Evolutionary conservation across 1,140 invertebrate species (phyloP), one percentile per base, ranked within the genome.

Genomic region (Hycleus cichorii): DNA sequence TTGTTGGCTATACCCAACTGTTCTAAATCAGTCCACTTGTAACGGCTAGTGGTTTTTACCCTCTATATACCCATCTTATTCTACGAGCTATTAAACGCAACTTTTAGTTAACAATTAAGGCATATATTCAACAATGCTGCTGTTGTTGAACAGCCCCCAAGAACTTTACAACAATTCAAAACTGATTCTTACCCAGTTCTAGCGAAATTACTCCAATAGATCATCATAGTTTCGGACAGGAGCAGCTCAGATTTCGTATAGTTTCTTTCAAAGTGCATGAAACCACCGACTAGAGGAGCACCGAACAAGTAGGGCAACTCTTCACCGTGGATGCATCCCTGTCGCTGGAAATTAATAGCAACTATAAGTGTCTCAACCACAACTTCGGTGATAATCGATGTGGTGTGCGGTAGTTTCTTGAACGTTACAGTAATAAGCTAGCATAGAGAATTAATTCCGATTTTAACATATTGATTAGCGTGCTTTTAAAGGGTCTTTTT

Each of bases 171-270:
- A 52, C 42, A 52, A 42, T 42, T 39, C 12, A n/a, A 51, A 40
- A 24, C 47, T 55, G 43, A 10, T 11, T 82, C 87, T 86, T 79
- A 98, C 95, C 96, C 96, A n/a, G 88, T 91, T 72, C 91, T 90
- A 9, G 92, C 93, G 73, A 99, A 99, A 78, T 98, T 98, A n/a
- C 91, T 88, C 77, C 95, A 89, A 72, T 95, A 96, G 26, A 89
- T 84, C 81, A 98, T 97, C 47, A 96, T 89, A 53, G 89, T 89
- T 76, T 97, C 91, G 1, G 93, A 89, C 4, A 98, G 79, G 48
- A 87, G 83, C 50, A 89, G 82, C 78, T 98, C 95, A 12, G 87
- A 83, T 72, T 89, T 90, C 5, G 90, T 95, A 76, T 93, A 98
- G 76, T 94, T 92, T 64, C 84, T 83, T 26, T 85, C 85, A 74